Base-by-base conservation (phyloP, 2,888 invertebrate species). In the Drosophila helvetica region DNA sequence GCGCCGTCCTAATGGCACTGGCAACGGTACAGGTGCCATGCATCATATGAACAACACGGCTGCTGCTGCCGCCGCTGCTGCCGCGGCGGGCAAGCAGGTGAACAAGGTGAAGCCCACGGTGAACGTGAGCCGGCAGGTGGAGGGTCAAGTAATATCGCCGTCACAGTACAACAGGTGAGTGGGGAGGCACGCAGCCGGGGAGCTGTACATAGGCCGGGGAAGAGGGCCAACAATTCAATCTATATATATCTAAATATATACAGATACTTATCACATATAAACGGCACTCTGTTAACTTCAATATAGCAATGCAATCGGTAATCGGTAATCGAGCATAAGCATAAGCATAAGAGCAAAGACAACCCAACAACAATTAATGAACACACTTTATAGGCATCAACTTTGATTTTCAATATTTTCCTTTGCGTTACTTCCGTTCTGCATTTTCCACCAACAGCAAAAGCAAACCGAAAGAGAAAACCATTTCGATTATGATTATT, bases 21-120 rank as follows among this genome's bases (percentile, higher is more conserved):
- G 89, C 47, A 90, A 88, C 33, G 84, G 90, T 38, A 81, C 89
- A 9, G 88, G 79, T 66, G 86, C 69, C 66, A 82, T 83, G 74
- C 79, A 92, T 59, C 92, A 92, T 58, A 96, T 94, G 90, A 95
- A 95, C 77, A 95, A 95, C 9, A 96, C 87, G 15, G 95, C 96
- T 19, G 85, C 82, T 18, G 84, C 84, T 12, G 82, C 81, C 5
- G 85, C 88, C 2, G 83, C 96, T 19, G 83, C 90, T n/a, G 84
- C 74, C 6, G 81, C 84, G 17, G 87, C 85, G 19, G 82, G 86
- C 79, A 95, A 97, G 90, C 96, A 97, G 92, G 96, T 97, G 91
- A 97, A 96, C 93, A 97, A 97, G 92, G 96, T 97, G 88, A 97
- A 97, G 92, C 97, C 97, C 51, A 97, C 96, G 89, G 96, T 96